A percentile compares a stretch with the other conserved stretches of the same genome.
These are phyloP conservation scores for Pangasius krempfi DNA, from an alignment of 2,797 vertebrate genomes.

Conservation along the genomic window DNA sequence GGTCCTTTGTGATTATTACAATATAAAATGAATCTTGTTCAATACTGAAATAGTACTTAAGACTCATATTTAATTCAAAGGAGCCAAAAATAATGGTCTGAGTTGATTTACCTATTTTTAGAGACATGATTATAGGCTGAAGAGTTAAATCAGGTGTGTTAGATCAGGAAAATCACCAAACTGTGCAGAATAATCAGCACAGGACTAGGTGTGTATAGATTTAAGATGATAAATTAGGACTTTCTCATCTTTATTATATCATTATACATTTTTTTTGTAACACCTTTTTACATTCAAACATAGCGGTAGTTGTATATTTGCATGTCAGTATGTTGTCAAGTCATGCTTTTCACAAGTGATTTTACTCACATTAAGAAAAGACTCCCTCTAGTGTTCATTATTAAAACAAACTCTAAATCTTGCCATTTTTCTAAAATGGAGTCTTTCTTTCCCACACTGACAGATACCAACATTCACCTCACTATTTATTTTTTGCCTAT, in stretches of 20 bases:
- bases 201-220: not conserved
- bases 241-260: not conserved
- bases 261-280: not conserved
- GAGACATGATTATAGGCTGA: not conserved
- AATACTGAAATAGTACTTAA: not conserved
- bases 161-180: not conserved
- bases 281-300: not conserved
- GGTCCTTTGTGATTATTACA: not conserved
- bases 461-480: not conserved
- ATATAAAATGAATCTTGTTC: not conserved
- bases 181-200: not conserved
- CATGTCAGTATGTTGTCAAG: not conserved
- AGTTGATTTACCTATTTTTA: not conserved
- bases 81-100: not conserved
- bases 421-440: not conserved
- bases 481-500: not conserved
- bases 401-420: not conserved
- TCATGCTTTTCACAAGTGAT: not conserved
- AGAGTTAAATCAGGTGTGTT: not conserved
- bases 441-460: not conserved
- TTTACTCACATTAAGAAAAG: not conserved
- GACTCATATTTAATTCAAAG: not conserved
- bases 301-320: not conserved
- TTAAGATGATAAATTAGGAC: not conserved
- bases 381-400: not conserved